These are phyloP conservation scores for Atta cephalotes DNA, from an alignment of 1,140 invertebrate genomes.

Conservation along the genomic window DNA sequence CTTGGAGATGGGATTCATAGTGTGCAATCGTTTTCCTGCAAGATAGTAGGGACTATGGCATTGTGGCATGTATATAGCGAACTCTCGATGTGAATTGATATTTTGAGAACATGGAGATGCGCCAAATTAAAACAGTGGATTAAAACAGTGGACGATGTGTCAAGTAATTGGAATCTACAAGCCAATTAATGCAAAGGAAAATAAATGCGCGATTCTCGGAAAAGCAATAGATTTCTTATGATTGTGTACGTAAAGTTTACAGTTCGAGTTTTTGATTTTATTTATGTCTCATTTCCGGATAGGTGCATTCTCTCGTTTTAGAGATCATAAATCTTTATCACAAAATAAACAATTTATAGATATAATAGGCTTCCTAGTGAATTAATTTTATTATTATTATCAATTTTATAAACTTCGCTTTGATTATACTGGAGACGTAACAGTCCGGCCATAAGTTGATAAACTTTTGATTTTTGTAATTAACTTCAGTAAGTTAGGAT, in stretches of 20 bases:
- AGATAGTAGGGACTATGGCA: background rate
- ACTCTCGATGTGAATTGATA: background rate
- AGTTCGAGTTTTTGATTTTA: background rate
- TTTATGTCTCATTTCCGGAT: background rate
- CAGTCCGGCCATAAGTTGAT: no score
- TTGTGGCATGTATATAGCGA: background rate
- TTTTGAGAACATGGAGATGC: background rate
- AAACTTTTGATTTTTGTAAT: no score
- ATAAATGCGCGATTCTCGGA: background rate
- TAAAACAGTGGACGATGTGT: background rate
- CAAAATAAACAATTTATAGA: background rate
- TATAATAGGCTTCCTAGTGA: background rate
- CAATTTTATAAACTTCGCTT: background rate
- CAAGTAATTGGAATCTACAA: background rate
- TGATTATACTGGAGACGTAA: background rate
- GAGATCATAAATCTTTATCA: background rate
- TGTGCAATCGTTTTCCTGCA: background rate
- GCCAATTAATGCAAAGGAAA: constrained; percentile 21
- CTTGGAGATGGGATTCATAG: background rate
- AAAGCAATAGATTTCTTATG: background rate
- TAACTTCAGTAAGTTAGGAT: no score
- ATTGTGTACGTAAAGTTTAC: background rate
- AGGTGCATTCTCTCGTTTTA: background rate
- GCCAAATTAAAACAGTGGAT: background rate
- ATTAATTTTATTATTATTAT: background rate